Conservation (phyloP, 2,113 vertebrate genomes). For the Micronisus gabar region DNA sequence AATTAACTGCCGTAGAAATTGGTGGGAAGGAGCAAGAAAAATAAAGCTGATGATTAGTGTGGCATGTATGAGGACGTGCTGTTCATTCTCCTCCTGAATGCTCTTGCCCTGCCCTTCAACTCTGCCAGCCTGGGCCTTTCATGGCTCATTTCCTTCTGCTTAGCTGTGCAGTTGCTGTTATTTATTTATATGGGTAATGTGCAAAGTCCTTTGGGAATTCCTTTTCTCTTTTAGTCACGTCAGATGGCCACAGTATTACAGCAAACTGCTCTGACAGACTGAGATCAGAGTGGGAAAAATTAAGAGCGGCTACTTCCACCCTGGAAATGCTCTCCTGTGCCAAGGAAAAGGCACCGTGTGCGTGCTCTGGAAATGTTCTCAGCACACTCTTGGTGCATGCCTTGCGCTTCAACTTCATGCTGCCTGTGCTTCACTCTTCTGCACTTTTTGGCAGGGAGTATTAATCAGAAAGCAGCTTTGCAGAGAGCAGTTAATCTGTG, state of each 20-base stretch:
- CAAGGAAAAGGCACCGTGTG: background rate
- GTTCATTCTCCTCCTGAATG: background rate
- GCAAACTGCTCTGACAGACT: background rate
- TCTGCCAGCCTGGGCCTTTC: conserved; percentile 32
- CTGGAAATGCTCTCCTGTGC: background rate
- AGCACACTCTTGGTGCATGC: background rate
- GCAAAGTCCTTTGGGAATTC: conserved; percentile 34
- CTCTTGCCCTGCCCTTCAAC: conserved; percentile 62
- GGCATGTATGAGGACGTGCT: background rate
- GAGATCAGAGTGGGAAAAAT: background rate
- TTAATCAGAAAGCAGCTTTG: background rate
- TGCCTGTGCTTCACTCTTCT: background rate
- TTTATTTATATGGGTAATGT: conserved; percentile 19
- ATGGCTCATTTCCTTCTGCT: conserved; percentile 47
- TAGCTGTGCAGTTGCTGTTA: conserved; percentile 45
- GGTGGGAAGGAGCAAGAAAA: background rate
- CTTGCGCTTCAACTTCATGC: background rate
- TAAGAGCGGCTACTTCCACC: background rate
- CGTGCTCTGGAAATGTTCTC: background rate
- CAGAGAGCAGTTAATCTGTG: background rate
- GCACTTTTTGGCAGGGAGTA: background rate
- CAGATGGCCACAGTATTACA: background rate
- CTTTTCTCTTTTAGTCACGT: conserved; percentile 4
- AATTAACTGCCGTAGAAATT: background rate
- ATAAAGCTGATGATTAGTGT: background rate